Evolutionary conservation across 2,113 vertebrate genomes (phyloP).

Genomic region (Sciurus niger): DNA sequence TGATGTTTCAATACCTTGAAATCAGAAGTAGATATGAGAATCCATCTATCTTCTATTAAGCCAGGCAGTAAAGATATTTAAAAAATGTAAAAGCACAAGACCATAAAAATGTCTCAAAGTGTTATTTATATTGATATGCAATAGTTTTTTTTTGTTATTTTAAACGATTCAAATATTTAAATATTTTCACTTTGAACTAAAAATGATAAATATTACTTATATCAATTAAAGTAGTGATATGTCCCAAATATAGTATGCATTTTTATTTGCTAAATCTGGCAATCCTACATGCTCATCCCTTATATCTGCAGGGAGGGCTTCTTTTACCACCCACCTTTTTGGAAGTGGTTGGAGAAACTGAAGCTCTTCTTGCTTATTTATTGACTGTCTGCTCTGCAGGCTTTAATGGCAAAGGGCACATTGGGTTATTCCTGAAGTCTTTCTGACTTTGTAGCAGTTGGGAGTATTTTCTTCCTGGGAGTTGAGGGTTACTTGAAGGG

Average conservation of each 20-base stretch:
- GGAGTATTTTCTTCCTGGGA: background rate
- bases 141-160: background rate
- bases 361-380: background rate
- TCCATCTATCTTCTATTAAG: background rate
- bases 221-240: background rate
- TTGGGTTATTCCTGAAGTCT: background rate
- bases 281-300: background rate
- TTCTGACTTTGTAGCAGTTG: slow-evolving; percentile 11
- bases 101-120: background rate
- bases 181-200: background rate
- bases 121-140: background rate
- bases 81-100: background rate
- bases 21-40: background rate
- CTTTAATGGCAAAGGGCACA: background rate
- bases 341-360: background rate
- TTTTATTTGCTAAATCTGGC: slow-evolving; percentile 34
- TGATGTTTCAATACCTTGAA: background rate
- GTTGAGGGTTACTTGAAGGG: background rate
- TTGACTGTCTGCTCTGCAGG: background rate
- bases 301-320: background rate
- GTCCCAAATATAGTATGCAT: background rate
- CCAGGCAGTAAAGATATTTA: background rate
- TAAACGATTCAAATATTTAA: background rate
- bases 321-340: background rate
- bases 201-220: background rate